Conservation (phyloP, 2,797 vertebrate genomes). For the Tiaroga cobitis region DNA sequence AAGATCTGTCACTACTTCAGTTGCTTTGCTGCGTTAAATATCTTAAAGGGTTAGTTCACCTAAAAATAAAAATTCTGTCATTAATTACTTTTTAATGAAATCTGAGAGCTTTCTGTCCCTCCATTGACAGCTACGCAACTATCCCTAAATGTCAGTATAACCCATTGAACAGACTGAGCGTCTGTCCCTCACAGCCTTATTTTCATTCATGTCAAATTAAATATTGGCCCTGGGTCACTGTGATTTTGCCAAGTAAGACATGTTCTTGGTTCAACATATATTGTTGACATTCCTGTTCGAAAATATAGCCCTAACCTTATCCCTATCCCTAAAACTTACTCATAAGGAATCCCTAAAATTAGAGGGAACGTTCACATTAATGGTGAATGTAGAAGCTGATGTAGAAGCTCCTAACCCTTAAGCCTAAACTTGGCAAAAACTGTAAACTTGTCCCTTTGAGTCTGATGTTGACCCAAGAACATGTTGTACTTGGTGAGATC, state of each 20-base stretch:
- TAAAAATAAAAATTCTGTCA: no score
- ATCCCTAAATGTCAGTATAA: not conserved
- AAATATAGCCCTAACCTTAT: not conserved
- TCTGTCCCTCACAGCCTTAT: not conserved
- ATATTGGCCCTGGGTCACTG: not conserved
- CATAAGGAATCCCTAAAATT: not conserved
- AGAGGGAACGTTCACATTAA: no score
- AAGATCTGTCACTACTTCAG: no score
- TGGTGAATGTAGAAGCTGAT: not conserved
- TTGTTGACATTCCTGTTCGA: not conserved
- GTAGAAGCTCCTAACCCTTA: not conserved
- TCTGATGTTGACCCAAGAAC: no score
- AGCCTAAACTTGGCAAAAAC: not conserved
- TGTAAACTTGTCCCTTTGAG: not conserved
- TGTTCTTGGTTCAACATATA: not conserved
- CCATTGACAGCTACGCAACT: no score
- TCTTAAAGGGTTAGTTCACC: no score
- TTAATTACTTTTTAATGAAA: no score
- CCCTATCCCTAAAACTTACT: not conserved
- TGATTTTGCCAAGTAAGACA: not conserved
- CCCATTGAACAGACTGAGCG: not conserved
- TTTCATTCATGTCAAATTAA: not conserved
- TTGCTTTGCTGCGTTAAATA: no score
- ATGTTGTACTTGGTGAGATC: no score
- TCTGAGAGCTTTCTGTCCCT: no score